These are phyloP conservation scores for Zalophus californianus DNA, from an alignment of 2,797 vertebrate genomes.

Conservation along the genomic window DNA sequence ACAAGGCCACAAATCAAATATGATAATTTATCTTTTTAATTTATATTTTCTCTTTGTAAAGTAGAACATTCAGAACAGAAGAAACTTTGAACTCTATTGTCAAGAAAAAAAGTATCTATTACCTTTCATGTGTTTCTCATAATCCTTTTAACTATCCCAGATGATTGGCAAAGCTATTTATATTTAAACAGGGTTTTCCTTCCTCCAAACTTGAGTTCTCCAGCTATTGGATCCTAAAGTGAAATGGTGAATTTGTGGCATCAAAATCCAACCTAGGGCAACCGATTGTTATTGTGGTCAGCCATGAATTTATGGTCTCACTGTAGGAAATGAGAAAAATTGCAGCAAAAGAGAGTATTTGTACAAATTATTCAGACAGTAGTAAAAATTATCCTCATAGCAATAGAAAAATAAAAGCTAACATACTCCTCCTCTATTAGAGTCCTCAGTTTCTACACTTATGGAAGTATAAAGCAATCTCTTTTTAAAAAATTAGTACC, in stretches of 20 bases:
- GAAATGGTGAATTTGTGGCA: conserved; percentile 73
- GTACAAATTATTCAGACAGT: conserved; percentile 45
- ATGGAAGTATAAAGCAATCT: neutral
- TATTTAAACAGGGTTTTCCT: conserved; percentile 66
- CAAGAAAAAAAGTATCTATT: conserved; percentile 47
- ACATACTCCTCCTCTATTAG: neutral
- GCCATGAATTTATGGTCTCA: neutral
- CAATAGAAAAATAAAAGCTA: conserved; percentile 44
- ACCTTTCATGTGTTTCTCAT: conserved; percentile 65
- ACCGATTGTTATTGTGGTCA: neutral
- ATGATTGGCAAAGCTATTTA: conserved; percentile 37
- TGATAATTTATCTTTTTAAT: conserved; percentile 49
- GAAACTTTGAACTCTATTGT: conserved; percentile 53
- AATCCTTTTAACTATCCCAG: conserved; percentile 49
- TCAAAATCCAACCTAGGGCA: conserved; percentile 2
- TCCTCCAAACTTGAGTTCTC: conserved; percentile 51
- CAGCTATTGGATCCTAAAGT: conserved; percentile 45
- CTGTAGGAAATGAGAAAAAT: conserved; percentile 21
- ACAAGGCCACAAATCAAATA: conserved; percentile 34
- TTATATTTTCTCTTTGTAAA: conserved; percentile 72
- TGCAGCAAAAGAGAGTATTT: conserved; percentile 31
- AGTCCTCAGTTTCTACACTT: neutral
- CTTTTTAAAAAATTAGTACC: conserved; percentile 51
- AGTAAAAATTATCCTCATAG: conserved; percentile 28
- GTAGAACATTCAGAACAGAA: conserved; percentile 63